Evolutionary conservation across 2,113 vertebrate species (phyloP).

Genomic region (Chauna torquata): DNA sequence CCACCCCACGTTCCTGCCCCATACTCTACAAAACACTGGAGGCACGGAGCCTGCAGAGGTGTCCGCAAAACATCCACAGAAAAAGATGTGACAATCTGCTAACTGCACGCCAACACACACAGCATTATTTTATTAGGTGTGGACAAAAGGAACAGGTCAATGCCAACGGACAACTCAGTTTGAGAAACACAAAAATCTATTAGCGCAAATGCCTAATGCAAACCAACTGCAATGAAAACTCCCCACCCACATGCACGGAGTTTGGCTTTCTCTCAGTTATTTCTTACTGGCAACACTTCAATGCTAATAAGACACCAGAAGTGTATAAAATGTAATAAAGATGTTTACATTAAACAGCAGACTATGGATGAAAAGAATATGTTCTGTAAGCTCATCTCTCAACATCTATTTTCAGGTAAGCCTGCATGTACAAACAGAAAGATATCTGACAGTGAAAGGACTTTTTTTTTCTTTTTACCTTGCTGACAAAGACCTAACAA

Average conservation of each 20-base stretch:
- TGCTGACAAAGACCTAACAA: not conserved
- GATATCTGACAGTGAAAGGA: not conserved
- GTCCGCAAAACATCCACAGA: not conserved
- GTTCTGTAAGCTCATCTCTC: not conserved
- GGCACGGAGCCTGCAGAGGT: not conserved
- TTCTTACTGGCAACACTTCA: constrained; percentile 58
- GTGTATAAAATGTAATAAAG: constrained; percentile 57
- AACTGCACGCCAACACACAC: rapidly evolving
- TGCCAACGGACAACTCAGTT: not conserved
- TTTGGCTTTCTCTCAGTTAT: constrained; percentile 36
- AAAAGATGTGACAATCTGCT: not conserved
- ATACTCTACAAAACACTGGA: not conserved
- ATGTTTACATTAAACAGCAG: constrained; percentile 66
- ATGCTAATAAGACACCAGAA: constrained; percentile 58
- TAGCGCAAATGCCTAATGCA: not conserved
- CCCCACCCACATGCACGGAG: not conserved
- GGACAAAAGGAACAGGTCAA: not conserved
- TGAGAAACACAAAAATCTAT: not conserved
- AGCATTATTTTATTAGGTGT: rapidly evolving
- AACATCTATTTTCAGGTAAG: constrained; percentile 43
- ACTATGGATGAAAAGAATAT: constrained; percentile 46
- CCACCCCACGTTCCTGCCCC: rapidly evolving
- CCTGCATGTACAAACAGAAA: not conserved
- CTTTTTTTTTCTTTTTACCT: not conserved
- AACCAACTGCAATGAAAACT: constrained; percentile 6